phyloP scores from a whole-genome alignment of 2,888 invertebrate species.

The Leucophora obtusa region DNA sequence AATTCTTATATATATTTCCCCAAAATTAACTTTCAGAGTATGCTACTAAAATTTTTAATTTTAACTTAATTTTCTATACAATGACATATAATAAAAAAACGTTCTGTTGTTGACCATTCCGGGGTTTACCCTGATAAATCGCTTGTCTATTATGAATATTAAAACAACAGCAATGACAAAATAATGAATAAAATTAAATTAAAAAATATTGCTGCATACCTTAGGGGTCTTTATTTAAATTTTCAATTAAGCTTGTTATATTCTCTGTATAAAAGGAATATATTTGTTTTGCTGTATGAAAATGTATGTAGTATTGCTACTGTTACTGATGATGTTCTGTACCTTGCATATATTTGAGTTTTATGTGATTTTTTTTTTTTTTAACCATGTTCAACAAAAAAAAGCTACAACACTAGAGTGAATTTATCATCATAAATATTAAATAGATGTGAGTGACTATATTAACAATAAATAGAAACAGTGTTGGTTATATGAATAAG shows the following conservation, averaged over 20 bases:
- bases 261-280: not conserved
- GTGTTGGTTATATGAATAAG: too few species aligned
- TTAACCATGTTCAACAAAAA: slow-evolving; percentile 14
- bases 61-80: not conserved
- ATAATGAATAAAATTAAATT: slow-evolving; percentile 44
- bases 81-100: not conserved
- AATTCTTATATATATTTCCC: too few species aligned
- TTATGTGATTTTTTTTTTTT: slow-evolving; percentile 30
- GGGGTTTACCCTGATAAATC: slow-evolving; percentile 28
- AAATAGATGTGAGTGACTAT: not conserved
- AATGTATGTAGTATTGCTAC: slow-evolving; percentile 9
- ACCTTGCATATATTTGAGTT: slow-evolving; percentile 8
- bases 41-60: slow-evolving; percentile 3
- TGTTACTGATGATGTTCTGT: not conserved
- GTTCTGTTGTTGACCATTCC: not conserved
- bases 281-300: not conserved
- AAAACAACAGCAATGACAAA: not conserved
- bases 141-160: slow-evolving; percentile 25
- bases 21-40: not conserved
- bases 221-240: slow-evolving; percentile 49
- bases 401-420: slow-evolving; percentile 15
- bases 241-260: slow-evolving; percentile 59
- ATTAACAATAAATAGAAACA: not conserved
- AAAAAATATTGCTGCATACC: slow-evolving; percentile 48
- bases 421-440: slow-evolving; percentile 33